Evolutionary conservation across 2,888 invertebrate genomes (phyloP).

Genomic region (Pinctada fucata): DNA sequence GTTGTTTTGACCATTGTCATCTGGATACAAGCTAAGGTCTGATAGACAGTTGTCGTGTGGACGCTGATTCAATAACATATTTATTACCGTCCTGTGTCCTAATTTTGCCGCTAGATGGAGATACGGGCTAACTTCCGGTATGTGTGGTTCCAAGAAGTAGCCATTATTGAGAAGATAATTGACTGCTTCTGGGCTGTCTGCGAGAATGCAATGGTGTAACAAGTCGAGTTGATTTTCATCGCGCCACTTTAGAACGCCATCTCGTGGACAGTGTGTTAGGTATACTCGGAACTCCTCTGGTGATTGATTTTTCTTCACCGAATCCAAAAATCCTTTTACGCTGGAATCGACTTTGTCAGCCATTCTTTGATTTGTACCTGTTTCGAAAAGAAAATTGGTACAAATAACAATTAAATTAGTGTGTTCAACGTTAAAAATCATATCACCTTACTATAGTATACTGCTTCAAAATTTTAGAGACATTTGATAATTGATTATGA

Average conservation of each 20-base stretch:
- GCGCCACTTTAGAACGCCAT: constrained; percentile 56
- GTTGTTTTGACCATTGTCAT: constrained; percentile 8
- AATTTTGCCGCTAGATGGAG: constrained; percentile 67
- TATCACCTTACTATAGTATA: too few relatives aligned
- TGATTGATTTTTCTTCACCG: constrained; percentile 44
- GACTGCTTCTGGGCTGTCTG: constrained; percentile 62
- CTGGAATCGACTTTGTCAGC: constrained; percentile 4
- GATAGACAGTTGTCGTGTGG: constrained; percentile 55
- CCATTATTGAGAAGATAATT: constrained; percentile 59
- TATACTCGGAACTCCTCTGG: constrained; percentile 27
- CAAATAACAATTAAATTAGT: too few relatives aligned
- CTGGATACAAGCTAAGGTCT: constrained; percentile 45
- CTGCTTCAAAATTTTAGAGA: too few relatives aligned
- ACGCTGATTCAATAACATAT: constrained; percentile 60
- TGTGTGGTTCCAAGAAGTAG: constrained; percentile 57
- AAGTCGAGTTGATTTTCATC: constrained; percentile 65
- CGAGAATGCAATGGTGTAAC: constrained; percentile 67
- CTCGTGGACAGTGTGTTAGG: constrained; percentile 30
- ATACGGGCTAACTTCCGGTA: constrained; percentile 60
- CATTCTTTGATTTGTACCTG: too few relatives aligned
- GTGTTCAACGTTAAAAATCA: too few relatives aligned
- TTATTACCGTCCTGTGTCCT: constrained; percentile 59
- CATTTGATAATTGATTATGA: too few relatives aligned
- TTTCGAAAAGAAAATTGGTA: too few relatives aligned
- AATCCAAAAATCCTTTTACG: constrained; percentile 46